Conservation (phyloP, 2,797 vertebrate species). For the Cyprinella venusta region DNA sequence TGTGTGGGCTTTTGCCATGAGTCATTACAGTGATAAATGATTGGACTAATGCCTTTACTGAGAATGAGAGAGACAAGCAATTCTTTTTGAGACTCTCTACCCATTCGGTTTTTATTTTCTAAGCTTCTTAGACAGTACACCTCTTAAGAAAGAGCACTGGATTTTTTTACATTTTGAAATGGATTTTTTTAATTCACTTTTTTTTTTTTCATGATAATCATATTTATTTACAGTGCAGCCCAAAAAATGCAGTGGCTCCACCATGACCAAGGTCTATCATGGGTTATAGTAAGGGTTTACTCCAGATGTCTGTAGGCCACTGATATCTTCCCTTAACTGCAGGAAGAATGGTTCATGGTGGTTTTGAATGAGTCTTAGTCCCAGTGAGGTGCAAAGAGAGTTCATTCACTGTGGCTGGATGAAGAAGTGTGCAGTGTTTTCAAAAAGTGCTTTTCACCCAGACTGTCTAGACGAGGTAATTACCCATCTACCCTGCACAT, state of each 20-base stretch:
- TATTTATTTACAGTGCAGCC: no score
- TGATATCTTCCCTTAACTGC: conserved; percentile 26
- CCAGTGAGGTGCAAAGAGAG: conserved; percentile 30
- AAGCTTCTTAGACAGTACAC: no score
- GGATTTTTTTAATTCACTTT: no score
- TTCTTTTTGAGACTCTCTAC: background rate
- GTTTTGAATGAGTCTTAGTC: conserved; percentile 30
- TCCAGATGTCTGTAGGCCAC: conserved; percentile 29
- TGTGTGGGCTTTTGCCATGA: background rate
- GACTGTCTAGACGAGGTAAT: conserved; percentile 79
- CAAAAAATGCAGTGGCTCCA: background rate
- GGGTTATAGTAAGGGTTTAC: conserved; percentile 33
- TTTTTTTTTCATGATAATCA: no score
- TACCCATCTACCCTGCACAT: conserved; percentile 66
- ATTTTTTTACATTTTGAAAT: no score
- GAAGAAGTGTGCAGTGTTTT: conserved; percentile 65
- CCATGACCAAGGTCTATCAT: conserved; percentile 1
- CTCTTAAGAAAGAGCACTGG: background rate
- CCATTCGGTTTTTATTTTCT: background rate
- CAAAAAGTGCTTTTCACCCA: conserved; percentile 68
- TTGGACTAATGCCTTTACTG: no score
- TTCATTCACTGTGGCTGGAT: conserved; percentile 50
- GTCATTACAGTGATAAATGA: no score
- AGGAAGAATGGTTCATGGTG: conserved; percentile 19
- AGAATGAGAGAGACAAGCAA: no score